A percentile compares a stretch with the other conserved stretches of the same genome.
These are phyloP conservation scores for Batillaria attramentaria DNA, from an alignment of 1,140 invertebrate genomes.

Conservation along the genomic window DNA sequence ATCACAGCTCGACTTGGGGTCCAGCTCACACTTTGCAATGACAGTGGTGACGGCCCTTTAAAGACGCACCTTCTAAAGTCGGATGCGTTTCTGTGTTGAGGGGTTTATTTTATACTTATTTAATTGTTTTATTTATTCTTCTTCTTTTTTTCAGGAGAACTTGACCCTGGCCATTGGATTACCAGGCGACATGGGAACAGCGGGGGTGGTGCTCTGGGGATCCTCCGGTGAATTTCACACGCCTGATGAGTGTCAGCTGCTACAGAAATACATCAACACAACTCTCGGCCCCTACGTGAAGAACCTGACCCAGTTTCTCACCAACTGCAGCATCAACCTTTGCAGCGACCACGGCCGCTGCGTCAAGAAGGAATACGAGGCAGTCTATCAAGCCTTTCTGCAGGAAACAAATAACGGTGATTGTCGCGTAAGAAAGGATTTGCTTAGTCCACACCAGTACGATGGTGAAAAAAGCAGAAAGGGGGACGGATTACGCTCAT, in stretches of 20 bases:
- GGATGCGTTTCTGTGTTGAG: background rate
- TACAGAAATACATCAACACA: conserved; percentile 41
- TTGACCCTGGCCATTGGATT: conserved; percentile 34
- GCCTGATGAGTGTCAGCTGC: conserved; percentile 36
- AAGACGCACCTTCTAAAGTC: background rate
- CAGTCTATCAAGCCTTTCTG: background rate
- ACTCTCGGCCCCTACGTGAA: conserved; percentile 42
- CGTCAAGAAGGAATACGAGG: conserved; percentile 38
- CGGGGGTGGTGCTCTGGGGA: conserved; percentile 48
- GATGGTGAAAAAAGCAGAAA: too few relatives aligned
- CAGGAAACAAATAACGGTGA: background rate
- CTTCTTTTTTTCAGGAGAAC: conserved; percentile 34
- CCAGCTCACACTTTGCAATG: too few relatives aligned
- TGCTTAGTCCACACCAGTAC: background rate
- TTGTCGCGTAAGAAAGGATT: too few relatives aligned
- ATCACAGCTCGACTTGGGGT: too few relatives aligned
- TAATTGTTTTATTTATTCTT: background rate
- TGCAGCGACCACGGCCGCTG: conserved; percentile 47
- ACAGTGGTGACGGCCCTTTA: too few relatives aligned
- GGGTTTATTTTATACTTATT: background rate
- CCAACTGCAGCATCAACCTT: conserved; percentile 20
- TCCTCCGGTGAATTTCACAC: conserved; percentile 26
- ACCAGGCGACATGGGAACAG: conserved; percentile 43
- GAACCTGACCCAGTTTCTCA: conserved; percentile 40
- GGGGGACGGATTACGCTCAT: background rate